Evolutionary conservation across 1,140 invertebrate species (phyloP), one percentile per base, ranked within the genome.

Genomic region (Trichomalopsis sarcophagae): DNA sequence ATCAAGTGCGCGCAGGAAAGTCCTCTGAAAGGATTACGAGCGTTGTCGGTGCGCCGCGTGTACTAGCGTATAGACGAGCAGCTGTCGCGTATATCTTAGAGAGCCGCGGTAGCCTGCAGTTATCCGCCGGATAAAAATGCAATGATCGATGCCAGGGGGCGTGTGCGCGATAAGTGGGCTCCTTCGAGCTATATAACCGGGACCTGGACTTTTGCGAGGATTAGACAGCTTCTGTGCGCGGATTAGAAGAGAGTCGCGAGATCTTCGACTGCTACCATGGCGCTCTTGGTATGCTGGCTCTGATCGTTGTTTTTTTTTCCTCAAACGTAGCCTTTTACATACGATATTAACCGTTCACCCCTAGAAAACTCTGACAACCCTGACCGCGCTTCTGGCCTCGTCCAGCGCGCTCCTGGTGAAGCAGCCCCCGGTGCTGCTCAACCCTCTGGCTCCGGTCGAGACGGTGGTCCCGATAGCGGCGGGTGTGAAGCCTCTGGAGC

Each of bases 61-160:
- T 27, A 30, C 40, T 21, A 6, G 21, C 33, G 33, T 36, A 36
- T n/a, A 17, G 55, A 62, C 55, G 55, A 62, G 55, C 17, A 62
- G 55, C 55, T 44, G 23, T 81, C 44, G 23, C 50, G 62, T 84
- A 71, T 62, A 81, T 74, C 27, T 84, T 55, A 62, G 50, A 62
- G 17, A 33, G 30, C 4, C 13, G 23, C 9, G 23, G 69, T 82
- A 73, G 33, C 62, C 47, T 10, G 68, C 44, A 68, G 68, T 81
- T 79, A 75, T 83, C 30, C 27, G 33, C 14, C 33, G 30, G 50
- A 79, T 73, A 82, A 74, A 78, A 78, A 74, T 86, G 36, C 71
- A 79, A 17, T 55, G 84, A 82, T 86, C 36, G 81, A 77, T 80
- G 76, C 80, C 76, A 30, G 76, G 55, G 71, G 85, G 66, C 66